These are phyloP conservation scores for Samia ricini DNA, from an alignment of 1,140 invertebrate species.

Conservation along the genomic window DNA sequence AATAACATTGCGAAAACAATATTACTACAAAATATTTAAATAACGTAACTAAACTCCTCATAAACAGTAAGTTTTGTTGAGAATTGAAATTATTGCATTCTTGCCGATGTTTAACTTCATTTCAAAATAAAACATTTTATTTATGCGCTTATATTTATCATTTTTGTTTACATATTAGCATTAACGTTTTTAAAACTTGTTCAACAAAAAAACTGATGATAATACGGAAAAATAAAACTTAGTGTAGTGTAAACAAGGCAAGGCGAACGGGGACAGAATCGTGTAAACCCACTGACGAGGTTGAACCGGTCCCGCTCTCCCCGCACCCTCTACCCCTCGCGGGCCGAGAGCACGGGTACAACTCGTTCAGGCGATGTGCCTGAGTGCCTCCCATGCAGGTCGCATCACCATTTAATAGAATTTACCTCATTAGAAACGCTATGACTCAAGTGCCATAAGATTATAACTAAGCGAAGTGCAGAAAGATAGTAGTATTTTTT, in stretches of 20 bases:
- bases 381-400: slow-evolving; percentile 30
- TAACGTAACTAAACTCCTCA: too few species aligned
- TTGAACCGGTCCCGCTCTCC: slow-evolving; percentile 48
- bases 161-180: too few species aligned
- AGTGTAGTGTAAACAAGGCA: slow-evolving; percentile 38
- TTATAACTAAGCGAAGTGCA: neutral
- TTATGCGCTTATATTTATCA: too few species aligned
- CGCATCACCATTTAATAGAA: slow-evolving; percentile 27
- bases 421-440: slow-evolving; percentile 1
- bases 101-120: too few species aligned
- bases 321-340: slow-evolving; percentile 15
- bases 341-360: slow-evolving; percentile 14
- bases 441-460: neutral
- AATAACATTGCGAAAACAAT: neutral
- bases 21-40: neutral
- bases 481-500: neutral
- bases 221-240: slow-evolving; percentile 12
- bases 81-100: too few species aligned
- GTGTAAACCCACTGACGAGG: slow-evolving; percentile 43
- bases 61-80: too few species aligned
- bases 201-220: neutral
- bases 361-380: slow-evolving; percentile 25
- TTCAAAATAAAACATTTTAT: too few species aligned
- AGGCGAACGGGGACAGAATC: slow-evolving; percentile 61
- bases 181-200: too few species aligned